phyloP scores from a whole-genome alignment of 2,113 vertebrate genomes.

The Australoheros scitulus region DNA sequence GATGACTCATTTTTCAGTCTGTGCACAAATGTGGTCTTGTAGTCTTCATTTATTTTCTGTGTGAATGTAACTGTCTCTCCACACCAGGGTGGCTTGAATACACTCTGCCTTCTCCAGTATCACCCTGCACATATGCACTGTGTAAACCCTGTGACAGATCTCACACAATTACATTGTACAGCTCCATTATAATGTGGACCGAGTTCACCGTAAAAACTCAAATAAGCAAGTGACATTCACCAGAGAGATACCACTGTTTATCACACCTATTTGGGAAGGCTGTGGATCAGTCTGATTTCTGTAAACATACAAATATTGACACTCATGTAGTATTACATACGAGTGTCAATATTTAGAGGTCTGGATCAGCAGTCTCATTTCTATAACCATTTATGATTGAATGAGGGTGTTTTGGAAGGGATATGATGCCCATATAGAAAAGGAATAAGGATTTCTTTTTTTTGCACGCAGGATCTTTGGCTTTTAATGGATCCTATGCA shows the following conservation, averaged over 20 bases:
- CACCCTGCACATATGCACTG: not conserved
- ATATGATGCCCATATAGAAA: not conserved
- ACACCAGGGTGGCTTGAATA: not conserved
- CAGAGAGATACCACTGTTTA: no score
- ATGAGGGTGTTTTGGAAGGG: not conserved
- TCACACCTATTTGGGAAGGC: no score
- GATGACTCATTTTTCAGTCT: not conserved
- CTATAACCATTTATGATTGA: not conserved
- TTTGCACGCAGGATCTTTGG: no score
- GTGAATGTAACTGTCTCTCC: not conserved
- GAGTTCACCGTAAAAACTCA: not conserved
- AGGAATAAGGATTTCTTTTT: not conserved
- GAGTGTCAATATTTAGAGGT: not conserved
- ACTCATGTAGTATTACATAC: not conserved
- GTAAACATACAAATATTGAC: no score
- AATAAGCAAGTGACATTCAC: no score
- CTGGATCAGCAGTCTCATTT: not conserved
- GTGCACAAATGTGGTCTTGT: not conserved
- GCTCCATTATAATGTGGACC: not conserved
- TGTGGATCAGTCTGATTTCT: no score
- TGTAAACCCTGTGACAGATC: not conserved
- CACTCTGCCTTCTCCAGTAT: not conserved
- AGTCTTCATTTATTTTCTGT: not conserved
- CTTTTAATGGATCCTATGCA: not conserved
- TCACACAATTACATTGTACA: not conserved